Conservation (phyloP, 2,888 invertebrate species). For the Marasmarcha lunaedactyla region DNA sequence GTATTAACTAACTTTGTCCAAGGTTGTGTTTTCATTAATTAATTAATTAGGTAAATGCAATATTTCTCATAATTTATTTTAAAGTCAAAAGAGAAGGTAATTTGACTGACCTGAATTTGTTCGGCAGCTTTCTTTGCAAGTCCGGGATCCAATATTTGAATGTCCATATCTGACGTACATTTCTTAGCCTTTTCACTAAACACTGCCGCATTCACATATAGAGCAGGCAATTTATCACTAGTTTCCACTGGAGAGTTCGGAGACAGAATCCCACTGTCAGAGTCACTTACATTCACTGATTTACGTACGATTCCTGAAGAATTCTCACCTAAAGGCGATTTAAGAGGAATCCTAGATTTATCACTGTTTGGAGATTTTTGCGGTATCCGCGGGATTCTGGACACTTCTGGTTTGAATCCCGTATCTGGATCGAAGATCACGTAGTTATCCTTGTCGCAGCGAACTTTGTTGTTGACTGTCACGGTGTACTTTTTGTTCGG, state of each 20-base stretch:
- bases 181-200: slow-evolving; percentile 47
- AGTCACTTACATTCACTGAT: slow-evolving; percentile 68
- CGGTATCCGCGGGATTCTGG: slow-evolving; percentile 33
- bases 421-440: slow-evolving; percentile 62
- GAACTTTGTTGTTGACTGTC: slow-evolving; percentile 60
- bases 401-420: slow-evolving; percentile 46
- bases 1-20: no score
- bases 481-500: slow-evolving; percentile 68
- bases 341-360: slow-evolving; percentile 42
- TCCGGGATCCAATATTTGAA: slow-evolving; percentile 49
- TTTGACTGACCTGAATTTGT: slow-evolving; percentile 52
- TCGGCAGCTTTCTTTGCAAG: slow-evolving; percentile 58
- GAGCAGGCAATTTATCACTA: slow-evolving; percentile 37
- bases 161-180: slow-evolving; percentile 40
- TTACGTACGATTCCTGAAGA: slow-evolving; percentile 33
- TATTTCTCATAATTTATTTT: no score
- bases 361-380: slow-evolving; percentile 38
- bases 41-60: no score
- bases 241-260: slow-evolving; percentile 72
- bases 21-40: no score
- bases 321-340: slow-evolving; percentile 42
- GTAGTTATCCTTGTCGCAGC: slow-evolving; percentile 66
- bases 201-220: slow-evolving; percentile 52
- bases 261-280: slow-evolving; percentile 74
- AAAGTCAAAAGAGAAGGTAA: no score